Conservation (phyloP, 1,140 invertebrate genomes). For the Bradysia coprophila region DNA sequence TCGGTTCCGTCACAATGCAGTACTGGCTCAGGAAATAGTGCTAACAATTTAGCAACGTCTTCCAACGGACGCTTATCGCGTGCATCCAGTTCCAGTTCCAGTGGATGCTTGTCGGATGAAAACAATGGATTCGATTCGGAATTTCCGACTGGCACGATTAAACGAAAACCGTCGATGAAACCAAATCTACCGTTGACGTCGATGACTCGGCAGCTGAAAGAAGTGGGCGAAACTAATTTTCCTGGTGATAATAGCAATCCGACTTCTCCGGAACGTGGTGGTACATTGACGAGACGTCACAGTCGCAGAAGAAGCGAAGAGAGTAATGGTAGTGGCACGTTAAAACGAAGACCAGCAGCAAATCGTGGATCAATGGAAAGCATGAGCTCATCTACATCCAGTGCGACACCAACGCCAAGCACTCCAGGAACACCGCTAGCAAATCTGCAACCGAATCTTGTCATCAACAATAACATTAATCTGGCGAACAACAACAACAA, state of each 20-base stretch:
- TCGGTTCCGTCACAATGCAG: constrained; percentile 34
- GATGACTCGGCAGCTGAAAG: constrained; percentile 73
- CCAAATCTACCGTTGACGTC: constrained; percentile 78
- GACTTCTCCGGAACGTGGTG: constrained; percentile 20
- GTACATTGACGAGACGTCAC: constrained; percentile 33
- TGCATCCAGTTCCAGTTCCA: constrained; percentile 60
- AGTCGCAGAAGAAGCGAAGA: constrained; percentile 35
- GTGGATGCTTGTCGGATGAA: constrained; percentile 58
- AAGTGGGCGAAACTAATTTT: constrained; percentile 46
- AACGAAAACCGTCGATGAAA: constrained; percentile 74
- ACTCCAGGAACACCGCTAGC: constrained; percentile 15
- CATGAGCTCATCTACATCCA: constrained; percentile 14
- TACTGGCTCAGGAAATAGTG: constrained; percentile 22
- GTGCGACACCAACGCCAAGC: constrained; percentile 19
- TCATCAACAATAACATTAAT: background rate
- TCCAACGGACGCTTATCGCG: constrained; percentile 37
- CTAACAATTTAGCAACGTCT: constrained; percentile 24
- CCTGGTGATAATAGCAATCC: constrained; percentile 13
- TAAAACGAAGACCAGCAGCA: constrained; percentile 29
- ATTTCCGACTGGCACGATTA: constrained; percentile 63
- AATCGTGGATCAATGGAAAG: constrained; percentile 18
- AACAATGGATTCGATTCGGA: constrained; percentile 64
- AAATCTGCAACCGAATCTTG: background rate
- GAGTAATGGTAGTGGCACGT: constrained; percentile 37
- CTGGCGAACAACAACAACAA: no score